These are phyloP conservation scores for Nymphalis urticae DNA, from an alignment of 2,888 invertebrate genomes.

Conservation along the genomic window DNA sequence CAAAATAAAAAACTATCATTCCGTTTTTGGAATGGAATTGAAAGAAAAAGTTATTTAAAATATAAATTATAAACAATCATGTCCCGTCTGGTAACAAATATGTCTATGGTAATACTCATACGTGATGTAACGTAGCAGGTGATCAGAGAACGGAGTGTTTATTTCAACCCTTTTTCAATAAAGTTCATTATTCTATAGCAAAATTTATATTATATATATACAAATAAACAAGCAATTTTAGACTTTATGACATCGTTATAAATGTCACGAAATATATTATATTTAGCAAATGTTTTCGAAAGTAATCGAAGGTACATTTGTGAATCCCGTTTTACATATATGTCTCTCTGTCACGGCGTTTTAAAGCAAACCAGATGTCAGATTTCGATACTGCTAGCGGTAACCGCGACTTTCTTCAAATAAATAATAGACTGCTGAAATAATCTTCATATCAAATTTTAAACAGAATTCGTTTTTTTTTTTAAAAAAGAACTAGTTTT, in stretches of 20 bases:
- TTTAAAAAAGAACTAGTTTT: too few relatives aligned
- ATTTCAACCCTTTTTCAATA: not conserved
- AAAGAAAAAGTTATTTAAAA: not conserved
- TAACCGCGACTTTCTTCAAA: not conserved
- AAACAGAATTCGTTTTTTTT: too few relatives aligned
- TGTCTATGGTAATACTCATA: conserved; percentile 38
- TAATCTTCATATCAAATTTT: too few relatives aligned
- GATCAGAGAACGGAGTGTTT: conserved; percentile 40
- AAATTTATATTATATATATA: not conserved
- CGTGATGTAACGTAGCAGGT: conserved; percentile 57
- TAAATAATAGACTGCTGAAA: not conserved
- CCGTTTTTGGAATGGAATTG: not conserved
- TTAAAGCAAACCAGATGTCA: conserved; percentile 1
- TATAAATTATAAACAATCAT: conserved; percentile 15
- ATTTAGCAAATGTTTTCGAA: not conserved
- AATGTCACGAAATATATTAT: not conserved
- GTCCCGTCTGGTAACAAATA: conserved; percentile 29
- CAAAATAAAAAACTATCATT: not conserved
- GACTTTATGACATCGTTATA: conserved; percentile 1
- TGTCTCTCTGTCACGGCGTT: not conserved
- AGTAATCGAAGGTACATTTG: not conserved
- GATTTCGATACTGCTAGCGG: not conserved
- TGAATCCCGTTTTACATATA: conserved; percentile 4
- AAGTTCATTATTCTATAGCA: not conserved
- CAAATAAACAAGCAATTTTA: conserved; percentile 6